Evolutionary conservation across 1,140 invertebrate genomes (phyloP), one percentile per base, ranked within the genome.

Genomic region (Drosophila sucinea): DNA sequence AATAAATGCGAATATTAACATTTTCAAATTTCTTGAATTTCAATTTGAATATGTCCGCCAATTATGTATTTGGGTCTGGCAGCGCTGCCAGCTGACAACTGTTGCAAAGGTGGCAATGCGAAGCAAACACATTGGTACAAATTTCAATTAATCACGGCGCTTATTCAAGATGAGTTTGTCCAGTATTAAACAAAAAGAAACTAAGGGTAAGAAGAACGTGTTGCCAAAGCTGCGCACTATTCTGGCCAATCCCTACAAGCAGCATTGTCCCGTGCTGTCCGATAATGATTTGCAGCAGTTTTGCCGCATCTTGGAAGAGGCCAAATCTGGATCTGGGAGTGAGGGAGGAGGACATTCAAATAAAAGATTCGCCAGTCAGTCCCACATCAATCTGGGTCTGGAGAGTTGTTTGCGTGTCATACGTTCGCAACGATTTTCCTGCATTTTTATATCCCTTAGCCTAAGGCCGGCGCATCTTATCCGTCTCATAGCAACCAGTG

Each of bases 221-320:
- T 8, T 89, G 10, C 84, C 84, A 2, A 89, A 71, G 7, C 23
- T 89, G 27, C 81, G 85, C 3, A 84, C 63, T 5, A 25, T 89
- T 8, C 23, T 89, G 51, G 84, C 81, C 2, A 83, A 89, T 76
- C 84, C 84, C 1, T 89, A 89, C 62, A 89, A 89, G 55, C 67
- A 84, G 1, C 71, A 89, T 60, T 67, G 81, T 41, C 85, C 85
- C 29, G 62, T 90, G 33, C 61, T 89, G 3, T n/a, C 54, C 0
- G 71, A 85, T 2, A 33, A 62, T 1, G 85, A 89, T 35, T 5
- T 90, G 2, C 7, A 30, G 3, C 47, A 81, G 7, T 38, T 89
- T 32, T 10, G 61, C 0, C 27, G 33, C 8, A 73, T 90, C 5
- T 17, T 89, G 0, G 41, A 70, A 56, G 47, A 38, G 10, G 67